Percentiles rank a stretch among this genome's conserved stretches.
phyloP scores from a whole-genome alignment of 2,888 invertebrate species.

The Hesperia comma region DNA sequence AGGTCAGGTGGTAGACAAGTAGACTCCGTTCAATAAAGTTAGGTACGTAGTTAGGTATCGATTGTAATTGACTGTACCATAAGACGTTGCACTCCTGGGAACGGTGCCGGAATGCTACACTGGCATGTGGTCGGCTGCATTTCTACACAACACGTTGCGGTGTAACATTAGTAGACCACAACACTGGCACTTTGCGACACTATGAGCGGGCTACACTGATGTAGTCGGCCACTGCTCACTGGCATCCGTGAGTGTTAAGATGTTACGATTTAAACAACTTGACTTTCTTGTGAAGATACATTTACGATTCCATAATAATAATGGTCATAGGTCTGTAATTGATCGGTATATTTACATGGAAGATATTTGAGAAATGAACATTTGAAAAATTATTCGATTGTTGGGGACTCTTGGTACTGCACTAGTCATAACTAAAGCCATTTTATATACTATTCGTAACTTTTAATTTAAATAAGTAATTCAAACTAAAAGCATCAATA shows the following conservation, averaged over 20 bases:
- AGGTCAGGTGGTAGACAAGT: too few relatives aligned
- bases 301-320: too few relatives aligned
- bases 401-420: too few relatives aligned
- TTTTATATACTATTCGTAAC: too few relatives aligned
- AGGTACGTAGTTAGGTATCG: not conserved
- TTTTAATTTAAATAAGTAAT: too few relatives aligned
- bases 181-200: constrained; percentile 27
- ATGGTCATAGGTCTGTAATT: too few relatives aligned
- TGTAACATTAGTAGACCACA: constrained; percentile 31
- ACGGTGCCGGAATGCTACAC: constrained; percentile 17
- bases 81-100: constrained; percentile 6
- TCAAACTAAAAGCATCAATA: too few relatives aligned
- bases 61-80: not conserved
- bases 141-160: constrained; percentile 25
- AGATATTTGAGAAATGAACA: too few relatives aligned
- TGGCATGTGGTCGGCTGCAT: constrained; percentile 21
- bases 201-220: constrained; percentile 7
- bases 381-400: too few relatives aligned
- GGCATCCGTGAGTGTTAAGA: not conserved
- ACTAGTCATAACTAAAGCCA: too few relatives aligned
- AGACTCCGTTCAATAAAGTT: not conserved
- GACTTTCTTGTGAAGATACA: not conserved
- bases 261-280: not conserved
- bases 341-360: too few relatives aligned
- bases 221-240: not conserved